Evolutionary conservation across 35 echinoderm and acorn worm species (phyloP).

Genomic region (Apostichopus parvimensis): DNA sequence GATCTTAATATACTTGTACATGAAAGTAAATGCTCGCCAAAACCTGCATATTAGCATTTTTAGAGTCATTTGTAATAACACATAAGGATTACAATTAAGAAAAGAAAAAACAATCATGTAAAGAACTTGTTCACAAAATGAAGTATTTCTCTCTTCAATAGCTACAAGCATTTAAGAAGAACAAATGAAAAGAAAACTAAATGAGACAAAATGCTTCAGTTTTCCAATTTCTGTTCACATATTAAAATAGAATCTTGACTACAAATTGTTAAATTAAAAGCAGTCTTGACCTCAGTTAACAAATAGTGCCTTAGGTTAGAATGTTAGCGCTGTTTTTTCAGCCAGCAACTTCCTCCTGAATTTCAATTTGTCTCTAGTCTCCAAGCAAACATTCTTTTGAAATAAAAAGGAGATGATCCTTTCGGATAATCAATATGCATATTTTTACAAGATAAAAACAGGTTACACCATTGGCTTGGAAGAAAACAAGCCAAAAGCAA

Average conservation of each 20-base stretch:
- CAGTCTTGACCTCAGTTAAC: not conserved
- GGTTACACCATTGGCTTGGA: not conserved
- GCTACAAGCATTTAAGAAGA: too few species aligned
- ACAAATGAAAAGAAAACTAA: not conserved
- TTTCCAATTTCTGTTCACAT: not conserved
- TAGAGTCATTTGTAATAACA: too few species aligned
- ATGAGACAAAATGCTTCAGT: not conserved
- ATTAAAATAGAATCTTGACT: not conserved
- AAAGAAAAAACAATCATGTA: too few species aligned
- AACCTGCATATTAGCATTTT: too few species aligned
- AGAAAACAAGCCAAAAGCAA: not conserved
- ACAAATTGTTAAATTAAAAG: not conserved
- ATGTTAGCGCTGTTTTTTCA: conserved; percentile 5
- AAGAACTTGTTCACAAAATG: too few species aligned
- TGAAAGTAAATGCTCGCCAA: too few species aligned
- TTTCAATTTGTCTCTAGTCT: not conserved
- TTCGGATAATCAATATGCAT: conserved; percentile 22
- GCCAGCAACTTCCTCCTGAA: conserved; percentile 17
- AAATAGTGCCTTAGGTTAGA: conserved; percentile 26
- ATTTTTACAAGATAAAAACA: not conserved
- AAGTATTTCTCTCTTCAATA: too few species aligned
- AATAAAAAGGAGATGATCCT: conserved; percentile 17
- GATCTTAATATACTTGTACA: too few species aligned
- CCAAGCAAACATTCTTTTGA: conserved; percentile 15
- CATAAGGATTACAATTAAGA: too few species aligned